Percentiles rank a stretch among this genome's conserved stretches.
These are phyloP conservation scores for Catalaphyllia jardinei DNA, from an alignment of 64 coral and sea anemone species.

Conservation along the genomic window DNA sequence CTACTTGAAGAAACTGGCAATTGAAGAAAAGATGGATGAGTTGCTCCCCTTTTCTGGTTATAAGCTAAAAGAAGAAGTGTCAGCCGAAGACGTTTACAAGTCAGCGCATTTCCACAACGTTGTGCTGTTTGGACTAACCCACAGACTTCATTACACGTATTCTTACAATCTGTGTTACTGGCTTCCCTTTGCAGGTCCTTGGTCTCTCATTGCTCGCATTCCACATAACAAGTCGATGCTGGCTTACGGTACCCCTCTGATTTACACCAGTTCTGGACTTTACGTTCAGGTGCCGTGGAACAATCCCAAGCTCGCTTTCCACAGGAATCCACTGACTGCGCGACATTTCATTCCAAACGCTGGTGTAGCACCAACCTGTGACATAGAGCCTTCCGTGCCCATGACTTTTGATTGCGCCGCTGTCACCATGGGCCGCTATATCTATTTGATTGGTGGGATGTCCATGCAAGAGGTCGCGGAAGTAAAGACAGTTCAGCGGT, in stretches of 20 bases:
- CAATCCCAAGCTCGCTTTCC: constrained; percentile 37
- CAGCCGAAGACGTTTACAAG: constrained; percentile 4
- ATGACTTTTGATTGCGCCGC: constrained; percentile 48
- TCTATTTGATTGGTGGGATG: constrained; percentile 40
- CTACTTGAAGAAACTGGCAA: constrained; percentile 15
- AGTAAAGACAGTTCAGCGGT: constrained; percentile 31
- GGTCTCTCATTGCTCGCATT: constrained; percentile 44
- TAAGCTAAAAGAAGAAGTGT: constrained; percentile 22
- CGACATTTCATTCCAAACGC: constrained; percentile 26
- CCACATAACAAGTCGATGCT: constrained; percentile 44
- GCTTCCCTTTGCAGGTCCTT: constrained; percentile 34
- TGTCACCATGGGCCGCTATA: constrained; percentile 19
- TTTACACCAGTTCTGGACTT: constrained; percentile 33
- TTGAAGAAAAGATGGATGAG: background rate
- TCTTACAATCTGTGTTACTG: constrained; percentile 43
- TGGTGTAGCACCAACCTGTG: constrained; percentile 19
- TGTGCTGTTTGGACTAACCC: constrained; percentile 29
- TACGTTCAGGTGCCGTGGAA: constrained; percentile 46
- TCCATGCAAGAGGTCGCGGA: constrained; percentile 37
- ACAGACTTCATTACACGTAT: constrained; percentile 35
- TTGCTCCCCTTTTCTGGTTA: constrained; percentile 1
- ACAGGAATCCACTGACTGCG: constrained; percentile 31
- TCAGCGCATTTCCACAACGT: constrained; percentile 29
- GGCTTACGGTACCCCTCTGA: constrained; percentile 22
- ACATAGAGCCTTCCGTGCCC: constrained; percentile 27